Evolutionary conservation across 1,140 invertebrate genomes (phyloP).

Genomic region (Medauroidea extradentata): DNA sequence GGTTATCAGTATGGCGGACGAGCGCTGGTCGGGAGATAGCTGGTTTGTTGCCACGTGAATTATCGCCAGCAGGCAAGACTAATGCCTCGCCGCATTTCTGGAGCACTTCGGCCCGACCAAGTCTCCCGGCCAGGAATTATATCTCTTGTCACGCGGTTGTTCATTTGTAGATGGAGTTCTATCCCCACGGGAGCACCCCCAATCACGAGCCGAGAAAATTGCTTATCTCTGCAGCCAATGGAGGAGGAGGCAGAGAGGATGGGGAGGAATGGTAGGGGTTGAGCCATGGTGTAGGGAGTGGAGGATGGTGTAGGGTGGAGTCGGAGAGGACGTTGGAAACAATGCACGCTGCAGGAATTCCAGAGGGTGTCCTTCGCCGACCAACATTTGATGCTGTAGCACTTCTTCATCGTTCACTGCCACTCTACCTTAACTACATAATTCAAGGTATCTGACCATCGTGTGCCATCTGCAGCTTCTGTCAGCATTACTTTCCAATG

Average conservation of each 20-base stretch:
- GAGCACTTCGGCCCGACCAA: not conserved
- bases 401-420: too few relatives aligned
- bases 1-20: too few relatives aligned
- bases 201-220: constrained; percentile 69
- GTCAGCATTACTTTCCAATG: too few relatives aligned
- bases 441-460: too few relatives aligned
- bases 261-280: not conserved
- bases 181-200: constrained; percentile 60
- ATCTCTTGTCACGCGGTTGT: constrained; percentile 63
- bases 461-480: too few relatives aligned
- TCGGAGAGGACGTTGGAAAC: not conserved
- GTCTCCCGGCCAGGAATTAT: constrained; percentile 54
- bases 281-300: not conserved
- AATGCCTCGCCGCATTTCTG: too few relatives aligned
- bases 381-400: too few relatives aligned
- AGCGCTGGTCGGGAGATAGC: too few relatives aligned
- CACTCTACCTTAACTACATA: too few relatives aligned
- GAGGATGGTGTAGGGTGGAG: not conserved
- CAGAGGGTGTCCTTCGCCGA: too few relatives aligned
- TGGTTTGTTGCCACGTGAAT: too few relatives aligned
- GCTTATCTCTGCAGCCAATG: constrained; percentile 33
- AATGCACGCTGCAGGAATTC: constrained; percentile 3
- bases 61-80: too few relatives aligned
- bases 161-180: constrained; percentile 70
- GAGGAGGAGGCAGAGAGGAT: not conserved